Base-by-base conservation (phyloP, 2,888 invertebrate genomes). In the Yponomeuta cagnagella region DNA sequence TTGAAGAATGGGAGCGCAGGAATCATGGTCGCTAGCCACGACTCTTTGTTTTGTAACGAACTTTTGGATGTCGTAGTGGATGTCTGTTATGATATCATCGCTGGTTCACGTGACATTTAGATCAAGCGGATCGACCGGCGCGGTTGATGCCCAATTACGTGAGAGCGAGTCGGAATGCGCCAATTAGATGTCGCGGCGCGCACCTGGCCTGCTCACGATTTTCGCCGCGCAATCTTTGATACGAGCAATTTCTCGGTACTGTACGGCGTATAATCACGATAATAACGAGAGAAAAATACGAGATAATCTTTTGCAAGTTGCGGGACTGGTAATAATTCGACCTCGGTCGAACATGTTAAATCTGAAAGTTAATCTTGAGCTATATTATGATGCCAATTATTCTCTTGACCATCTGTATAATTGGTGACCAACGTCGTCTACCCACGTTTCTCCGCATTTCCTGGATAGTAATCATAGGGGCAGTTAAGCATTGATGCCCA, bases 101-200 rank as follows among this genome's bases (percentile, higher is more conserved):
- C 43, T 43, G 12, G 74, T 72, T 77, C 76, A 78, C 79, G 77
- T 84, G 85, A 88, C 85, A 83, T 83, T 82, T 78, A 84, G 85
- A 86, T 86, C 82, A 74, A 23, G 75, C 85, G 85, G 86, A 87
- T 88, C 87, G 82, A 77, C 75, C 84, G 83, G 81, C 79, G 82
- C 82, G 89, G 89, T 87, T 86, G 86, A 85, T 81, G 81, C 82
- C 88, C 89, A 89, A 90, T 90, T 89, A 89, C 83, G 82, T 72
- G 82, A 82, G 81, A 86, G 90, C 86, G 89, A 87, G 86, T 82
- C 81, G 83, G 84, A 82, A 81, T 82, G 85, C 52, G 86, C 89
- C 90, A 90, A 89, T 90, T 90, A 89, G 85, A 83, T 82, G 84
- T 84, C 76, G 81, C 78, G 43, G 79, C 78, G 85, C 85, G 83